phyloP scores from a whole-genome alignment of 2,888 invertebrate genomes.

The Eupithecia subfuscata region DNA sequence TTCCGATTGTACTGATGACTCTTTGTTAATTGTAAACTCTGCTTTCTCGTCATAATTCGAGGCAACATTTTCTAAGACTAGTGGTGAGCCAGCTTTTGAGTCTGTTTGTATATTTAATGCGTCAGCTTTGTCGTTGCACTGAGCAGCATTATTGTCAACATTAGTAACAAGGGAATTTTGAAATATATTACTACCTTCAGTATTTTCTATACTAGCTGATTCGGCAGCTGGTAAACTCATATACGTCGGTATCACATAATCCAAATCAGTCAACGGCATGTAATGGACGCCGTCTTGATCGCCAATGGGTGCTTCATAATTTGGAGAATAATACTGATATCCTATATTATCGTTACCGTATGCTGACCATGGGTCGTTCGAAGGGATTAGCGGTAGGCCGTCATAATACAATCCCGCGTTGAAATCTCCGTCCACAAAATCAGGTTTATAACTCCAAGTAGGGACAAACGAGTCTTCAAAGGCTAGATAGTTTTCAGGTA shows the following conservation, averaged over 20 bases:
- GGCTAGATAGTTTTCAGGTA: constrained; percentile 81
- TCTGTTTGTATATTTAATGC: constrained; percentile 40
- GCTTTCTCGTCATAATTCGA: constrained; percentile 62
- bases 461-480: constrained; percentile 82
- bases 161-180: constrained; percentile 47
- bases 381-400: constrained; percentile 70
- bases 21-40: constrained; percentile 41
- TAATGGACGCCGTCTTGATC: constrained; percentile 69
- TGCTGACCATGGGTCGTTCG: constrained; percentile 77
- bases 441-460: constrained; percentile 74
- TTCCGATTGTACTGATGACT: constrained; percentile 69
- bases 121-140: constrained; percentile 33
- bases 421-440: constrained; percentile 63
- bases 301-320: constrained; percentile 64
- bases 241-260: constrained; percentile 75
- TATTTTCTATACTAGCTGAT: constrained; percentile 58
- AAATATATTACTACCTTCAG: constrained; percentile 47
- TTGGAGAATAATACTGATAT: constrained; percentile 72
- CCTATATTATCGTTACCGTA: constrained; percentile 67
- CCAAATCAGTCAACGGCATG: constrained; percentile 76
- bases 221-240: constrained; percentile 73
- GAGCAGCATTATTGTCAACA: constrained; percentile 50
- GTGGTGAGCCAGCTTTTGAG: constrained; percentile 36
- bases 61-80: constrained; percentile 52
- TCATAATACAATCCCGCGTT: constrained; percentile 72